These are phyloP conservation scores for Hyaena hyaena DNA, from an alignment of 2,113 vertebrate genomes.

Conservation along the genomic window DNA sequence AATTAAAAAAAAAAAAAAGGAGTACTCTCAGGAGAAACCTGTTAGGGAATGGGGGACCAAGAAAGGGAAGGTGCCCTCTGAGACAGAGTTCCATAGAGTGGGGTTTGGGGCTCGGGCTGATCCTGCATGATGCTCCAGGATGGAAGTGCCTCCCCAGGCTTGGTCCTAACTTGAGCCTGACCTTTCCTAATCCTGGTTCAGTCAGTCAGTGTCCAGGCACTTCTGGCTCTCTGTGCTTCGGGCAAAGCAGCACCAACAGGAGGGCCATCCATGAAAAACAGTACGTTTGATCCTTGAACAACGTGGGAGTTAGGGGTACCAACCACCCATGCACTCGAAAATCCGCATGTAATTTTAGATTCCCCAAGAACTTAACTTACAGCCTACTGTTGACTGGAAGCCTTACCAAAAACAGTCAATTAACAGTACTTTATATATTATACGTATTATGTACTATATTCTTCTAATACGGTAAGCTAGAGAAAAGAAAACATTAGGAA, in stretches of 20 bases:
- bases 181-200: neutral
- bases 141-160: neutral
- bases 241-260: neutral
- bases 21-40: neutral
- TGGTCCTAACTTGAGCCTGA: neutral
- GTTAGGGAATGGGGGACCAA: neutral
- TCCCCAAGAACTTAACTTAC: neutral
- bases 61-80: neutral
- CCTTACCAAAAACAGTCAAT: neutral
- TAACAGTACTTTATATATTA: neutral
- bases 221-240: neutral
- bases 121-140: neutral
- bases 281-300: neutral
- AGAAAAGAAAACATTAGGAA: neutral
- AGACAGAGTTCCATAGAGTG: neutral
- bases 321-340: neutral
- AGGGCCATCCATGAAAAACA: neutral
- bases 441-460: neutral
- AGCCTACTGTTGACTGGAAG: neutral
- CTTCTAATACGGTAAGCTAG: neutral
- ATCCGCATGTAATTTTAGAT: neutral
- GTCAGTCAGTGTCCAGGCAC: neutral
- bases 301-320: neutral
- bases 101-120: neutral
- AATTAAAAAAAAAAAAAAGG: no score